A percentile compares a stretch with the other conserved stretches of the same genome.
These are phyloP conservation scores for Rhingia campestris DNA, from an alignment of 2,888 invertebrate genomes.

Conservation along the genomic window DNA sequence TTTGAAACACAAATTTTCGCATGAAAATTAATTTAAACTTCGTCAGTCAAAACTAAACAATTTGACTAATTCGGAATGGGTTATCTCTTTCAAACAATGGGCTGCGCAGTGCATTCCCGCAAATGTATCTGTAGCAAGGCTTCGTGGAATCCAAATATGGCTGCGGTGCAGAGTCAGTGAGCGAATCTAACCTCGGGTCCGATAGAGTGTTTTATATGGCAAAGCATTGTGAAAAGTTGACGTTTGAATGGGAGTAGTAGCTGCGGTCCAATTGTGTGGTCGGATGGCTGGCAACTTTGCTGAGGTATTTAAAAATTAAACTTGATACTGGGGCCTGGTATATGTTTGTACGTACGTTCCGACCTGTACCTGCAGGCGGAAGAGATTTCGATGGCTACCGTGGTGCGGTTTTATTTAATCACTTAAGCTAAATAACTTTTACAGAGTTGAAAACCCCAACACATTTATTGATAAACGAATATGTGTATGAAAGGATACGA, in stretches of 20 bases:
- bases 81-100: conserved; percentile 19
- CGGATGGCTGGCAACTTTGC: neutral
- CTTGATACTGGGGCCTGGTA: neutral
- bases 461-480: neutral
- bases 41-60: conserved; percentile 49
- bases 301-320: conserved; percentile 42
- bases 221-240: conserved; percentile 39
- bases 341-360: conserved; percentile 9
- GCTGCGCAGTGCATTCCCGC: conserved; percentile 15
- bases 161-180: neutral
- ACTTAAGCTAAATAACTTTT: conserved; percentile 47
- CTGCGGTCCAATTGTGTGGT: neutral
- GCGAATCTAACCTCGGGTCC: conserved; percentile 9
- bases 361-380: neutral
- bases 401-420: conserved; percentile 49
- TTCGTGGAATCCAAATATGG: neutral
- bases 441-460: neutral
- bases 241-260: conserved; percentile 2
- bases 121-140: too few relatives aligned
- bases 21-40: conserved; percentile 60
- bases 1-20: conserved; percentile 44
- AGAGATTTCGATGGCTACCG: conserved; percentile 2
- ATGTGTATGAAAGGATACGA: neutral
- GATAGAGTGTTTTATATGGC: conserved; percentile 41
- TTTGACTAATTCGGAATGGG: conserved; percentile 30